Conservation (phyloP, 2,113 vertebrate species). For the Pedionomus torquatus region DNA sequence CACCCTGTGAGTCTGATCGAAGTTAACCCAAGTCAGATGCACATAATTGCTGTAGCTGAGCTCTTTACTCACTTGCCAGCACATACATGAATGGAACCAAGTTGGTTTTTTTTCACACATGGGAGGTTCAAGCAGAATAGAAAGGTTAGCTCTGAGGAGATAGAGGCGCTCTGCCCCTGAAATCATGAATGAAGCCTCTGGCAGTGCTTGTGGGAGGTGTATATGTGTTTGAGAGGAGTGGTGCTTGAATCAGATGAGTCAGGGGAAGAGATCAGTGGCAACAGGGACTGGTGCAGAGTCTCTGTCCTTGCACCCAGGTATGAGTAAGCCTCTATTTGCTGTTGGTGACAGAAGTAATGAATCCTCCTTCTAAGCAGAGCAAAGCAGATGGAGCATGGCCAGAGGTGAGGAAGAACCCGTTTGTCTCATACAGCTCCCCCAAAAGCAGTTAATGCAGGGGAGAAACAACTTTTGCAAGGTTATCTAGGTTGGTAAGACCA, state of each 20-base stretch:
- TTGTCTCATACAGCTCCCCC: not conserved
- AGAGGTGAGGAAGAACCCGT: not conserved
- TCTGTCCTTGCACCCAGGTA: too few relatives aligned
- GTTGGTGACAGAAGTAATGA: not conserved
- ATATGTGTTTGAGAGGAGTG: not conserved
- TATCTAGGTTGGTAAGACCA: not conserved
- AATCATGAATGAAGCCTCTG: not conserved
- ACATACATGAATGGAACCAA: rapidly evolving
- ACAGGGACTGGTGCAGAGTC: not conserved
- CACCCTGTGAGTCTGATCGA: not conserved
- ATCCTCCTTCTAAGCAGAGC: not conserved
- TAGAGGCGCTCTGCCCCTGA: not conserved
- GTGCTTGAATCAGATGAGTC: rapidly evolving
- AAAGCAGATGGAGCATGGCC: not conserved
- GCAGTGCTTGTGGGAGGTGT: not conserved
- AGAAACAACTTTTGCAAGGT: not conserved
- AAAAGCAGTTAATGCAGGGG: not conserved
- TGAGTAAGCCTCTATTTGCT: not conserved
- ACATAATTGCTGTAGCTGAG: not conserved
- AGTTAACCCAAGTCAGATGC: not conserved
- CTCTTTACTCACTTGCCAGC: too few relatives aligned
- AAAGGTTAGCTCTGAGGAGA: not conserved
- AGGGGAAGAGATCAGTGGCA: not conserved
- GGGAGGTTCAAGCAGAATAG: not conserved
- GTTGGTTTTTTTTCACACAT: rapidly evolving